phyloP scores from a whole-genome alignment of 2,888 invertebrate species.

The Oeneis ivallda region DNA sequence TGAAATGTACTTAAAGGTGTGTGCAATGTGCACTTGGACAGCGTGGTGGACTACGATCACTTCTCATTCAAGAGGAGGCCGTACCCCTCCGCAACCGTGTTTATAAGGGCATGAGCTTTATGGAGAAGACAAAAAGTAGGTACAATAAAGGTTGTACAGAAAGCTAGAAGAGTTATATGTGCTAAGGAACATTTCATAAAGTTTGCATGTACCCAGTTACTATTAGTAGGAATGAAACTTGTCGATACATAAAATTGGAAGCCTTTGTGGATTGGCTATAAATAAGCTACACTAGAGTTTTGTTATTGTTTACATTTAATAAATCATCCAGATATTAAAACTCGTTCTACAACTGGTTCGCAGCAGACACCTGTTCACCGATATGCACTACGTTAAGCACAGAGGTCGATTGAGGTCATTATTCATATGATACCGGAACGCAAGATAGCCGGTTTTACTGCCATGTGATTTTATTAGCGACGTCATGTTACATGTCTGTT shows the following conservation, averaged over 20 bases:
- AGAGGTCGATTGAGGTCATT: conserved; percentile 68
- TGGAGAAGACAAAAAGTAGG: too few relatives aligned
- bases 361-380: conserved; percentile 51
- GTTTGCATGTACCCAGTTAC: too few relatives aligned
- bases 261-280: conserved; percentile 7
- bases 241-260: neutral
- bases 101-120: too few relatives aligned
- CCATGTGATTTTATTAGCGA: conserved; percentile 63
- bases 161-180: neutral
- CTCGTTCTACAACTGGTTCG: conserved; percentile 52
- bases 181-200: neutral
- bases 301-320: conserved; percentile 32
- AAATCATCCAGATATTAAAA: conserved; percentile 41
- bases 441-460: conserved; percentile 64
- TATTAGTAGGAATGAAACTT: neutral
- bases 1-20: too few relatives aligned
- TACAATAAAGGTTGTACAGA: neutral
- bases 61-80: too few relatives aligned
- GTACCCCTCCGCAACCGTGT: too few relatives aligned
- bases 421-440: conserved; percentile 56
- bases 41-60: too few relatives aligned
- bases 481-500: conserved; percentile 49
- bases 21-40: too few relatives aligned
- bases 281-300: conserved; percentile 1
- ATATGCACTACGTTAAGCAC: conserved; percentile 33